phyloP scores from a whole-genome alignment of 2,113 vertebrate species.

The Pedetes capensis region DNA sequence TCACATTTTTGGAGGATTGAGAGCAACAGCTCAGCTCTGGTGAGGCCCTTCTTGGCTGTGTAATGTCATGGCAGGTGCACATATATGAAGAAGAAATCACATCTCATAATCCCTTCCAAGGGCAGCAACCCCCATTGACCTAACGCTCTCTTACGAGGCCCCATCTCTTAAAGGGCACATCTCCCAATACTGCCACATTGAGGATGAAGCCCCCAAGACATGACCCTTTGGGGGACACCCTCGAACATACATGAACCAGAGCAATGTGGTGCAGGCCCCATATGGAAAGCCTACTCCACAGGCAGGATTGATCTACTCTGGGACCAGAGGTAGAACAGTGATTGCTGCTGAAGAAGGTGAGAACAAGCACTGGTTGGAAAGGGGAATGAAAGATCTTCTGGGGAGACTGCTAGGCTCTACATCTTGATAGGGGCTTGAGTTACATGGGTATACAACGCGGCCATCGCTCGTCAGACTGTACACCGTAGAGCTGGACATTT shows the following conservation, averaged over 20 bases:
- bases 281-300: neutral
- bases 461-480: rapidly evolving
- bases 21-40: neutral
- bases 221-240: too few species aligned
- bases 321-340: neutral
- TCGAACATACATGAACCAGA: neutral
- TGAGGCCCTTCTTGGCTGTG: neutral
- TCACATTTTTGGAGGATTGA: neutral
- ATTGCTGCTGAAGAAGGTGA: neutral
- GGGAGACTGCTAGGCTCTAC: rapidly evolving
- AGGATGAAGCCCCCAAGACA: neutral
- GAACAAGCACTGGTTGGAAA: neutral
- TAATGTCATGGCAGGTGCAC: neutral
- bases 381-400: neutral
- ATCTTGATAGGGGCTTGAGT: neutral
- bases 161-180: neutral
- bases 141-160: too few species aligned
- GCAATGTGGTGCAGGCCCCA: neutral
- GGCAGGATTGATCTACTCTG: neutral
- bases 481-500: neutral
- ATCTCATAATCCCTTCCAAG: neutral
- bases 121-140: too few species aligned
- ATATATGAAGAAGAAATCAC: neutral
- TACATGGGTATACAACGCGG: rapidly evolving
- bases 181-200: neutral